A percentile compares a stretch with the other conserved stretches of the same genome.
phyloP scores from a whole-genome alignment of 2,113 vertebrate species.

The Dipodomys merriami region DNA sequence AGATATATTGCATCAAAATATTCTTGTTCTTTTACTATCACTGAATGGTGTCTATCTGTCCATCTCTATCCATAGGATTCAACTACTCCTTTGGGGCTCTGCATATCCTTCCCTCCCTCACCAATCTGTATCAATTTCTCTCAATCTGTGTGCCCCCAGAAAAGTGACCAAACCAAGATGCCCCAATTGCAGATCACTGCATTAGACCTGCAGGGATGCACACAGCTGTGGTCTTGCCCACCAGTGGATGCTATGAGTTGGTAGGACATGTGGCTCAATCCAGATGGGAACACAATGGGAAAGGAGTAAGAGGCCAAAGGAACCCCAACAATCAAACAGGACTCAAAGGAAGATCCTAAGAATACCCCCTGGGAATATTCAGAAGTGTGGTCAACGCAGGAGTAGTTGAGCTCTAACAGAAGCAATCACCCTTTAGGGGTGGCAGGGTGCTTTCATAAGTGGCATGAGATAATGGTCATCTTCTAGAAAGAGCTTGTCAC shows the following conservation, averaged over 20 bases:
- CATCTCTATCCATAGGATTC: not conserved
- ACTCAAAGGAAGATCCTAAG: not conserved
- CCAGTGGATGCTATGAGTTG: not conserved
- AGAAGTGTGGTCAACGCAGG: not conserved
- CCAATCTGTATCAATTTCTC: not conserved
- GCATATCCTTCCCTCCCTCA: not conserved
- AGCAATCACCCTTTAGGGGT: not conserved
- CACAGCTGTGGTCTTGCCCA: not conserved
- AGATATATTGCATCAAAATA: not conserved
- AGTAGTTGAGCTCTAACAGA: not conserved
- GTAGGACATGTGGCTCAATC: rapidly evolving
- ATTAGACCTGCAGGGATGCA: not conserved
- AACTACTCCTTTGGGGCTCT: not conserved
- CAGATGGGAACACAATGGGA: not conserved
- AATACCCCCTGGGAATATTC: not conserved
- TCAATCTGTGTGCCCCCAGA: not conserved
- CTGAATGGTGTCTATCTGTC: not conserved
- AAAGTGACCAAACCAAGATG: not conserved
- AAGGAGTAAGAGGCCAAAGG: not conserved
- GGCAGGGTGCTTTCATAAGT: not conserved
- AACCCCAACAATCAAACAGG: not conserved
- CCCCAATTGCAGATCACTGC: no score
- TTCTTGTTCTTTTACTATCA: not conserved
- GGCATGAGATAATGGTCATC: not conserved
- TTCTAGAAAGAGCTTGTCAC: no score